Percentiles rank a stretch among this genome's conserved stretches.
Conservation (phyloP, 2,113 vertebrate genomes). For the Meleagris gallopavo region DNA sequence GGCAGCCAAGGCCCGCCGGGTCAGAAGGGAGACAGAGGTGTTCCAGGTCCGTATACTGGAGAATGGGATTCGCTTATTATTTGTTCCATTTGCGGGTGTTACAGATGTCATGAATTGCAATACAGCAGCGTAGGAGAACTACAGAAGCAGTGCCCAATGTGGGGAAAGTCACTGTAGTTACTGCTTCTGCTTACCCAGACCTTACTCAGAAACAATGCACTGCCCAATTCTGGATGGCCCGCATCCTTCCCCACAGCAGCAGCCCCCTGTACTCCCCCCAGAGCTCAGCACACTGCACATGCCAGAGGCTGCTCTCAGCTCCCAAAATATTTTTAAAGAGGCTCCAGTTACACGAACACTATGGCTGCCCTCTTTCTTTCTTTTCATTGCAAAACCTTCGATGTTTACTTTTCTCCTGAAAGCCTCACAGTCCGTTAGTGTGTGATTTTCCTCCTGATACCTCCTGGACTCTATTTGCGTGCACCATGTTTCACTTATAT, state of each 20-base stretch:
- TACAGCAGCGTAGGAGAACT: fast-evolving
- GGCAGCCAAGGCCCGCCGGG: conserved; percentile 82
- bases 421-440: not conserved
- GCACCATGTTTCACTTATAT: not conserved
- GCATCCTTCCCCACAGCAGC: not conserved
- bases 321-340: not conserved
- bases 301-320: not conserved
- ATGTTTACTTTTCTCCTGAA: not conserved
- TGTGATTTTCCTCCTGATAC: not conserved
- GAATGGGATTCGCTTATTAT: not conserved
- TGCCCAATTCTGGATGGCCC: not conserved
- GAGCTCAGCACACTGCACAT: not conserved
- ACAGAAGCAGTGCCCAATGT: fast-evolving
- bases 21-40: conserved; percentile 84
- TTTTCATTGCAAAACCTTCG: not conserved
- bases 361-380: not conserved
- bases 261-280: not conserved
- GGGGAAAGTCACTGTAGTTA: not conserved
- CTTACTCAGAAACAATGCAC: not conserved
- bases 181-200: not conserved
- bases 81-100: not conserved
- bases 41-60: conserved; percentile 78
- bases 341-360: fast-evolving
- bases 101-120: not conserved
- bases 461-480: not conserved